Conservation (phyloP, 2,113 vertebrate genomes). For the Megaceryle maxima region DNA sequence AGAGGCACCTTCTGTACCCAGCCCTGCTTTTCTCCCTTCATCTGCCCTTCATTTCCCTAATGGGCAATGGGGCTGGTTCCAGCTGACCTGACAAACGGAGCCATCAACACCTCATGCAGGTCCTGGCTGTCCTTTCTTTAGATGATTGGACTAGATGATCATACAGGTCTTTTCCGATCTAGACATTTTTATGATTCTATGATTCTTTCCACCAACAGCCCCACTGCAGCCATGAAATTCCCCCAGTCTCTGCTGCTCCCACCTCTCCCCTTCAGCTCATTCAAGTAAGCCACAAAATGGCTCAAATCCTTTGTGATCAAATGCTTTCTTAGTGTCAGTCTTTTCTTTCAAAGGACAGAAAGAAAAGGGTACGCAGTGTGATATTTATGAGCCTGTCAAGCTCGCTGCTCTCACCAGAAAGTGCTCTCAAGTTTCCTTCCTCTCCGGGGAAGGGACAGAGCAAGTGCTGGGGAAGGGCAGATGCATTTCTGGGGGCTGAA, state of each 20-base stretch:
- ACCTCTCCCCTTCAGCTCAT: not conserved
- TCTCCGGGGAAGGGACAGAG: rapidly evolving
- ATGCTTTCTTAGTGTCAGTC: slow-evolving; percentile 6
- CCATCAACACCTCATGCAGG: not conserved
- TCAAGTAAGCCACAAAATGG: slow-evolving; percentile 37
- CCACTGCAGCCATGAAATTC: not conserved
- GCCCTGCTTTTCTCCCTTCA: not conserved
- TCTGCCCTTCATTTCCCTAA: not conserved
- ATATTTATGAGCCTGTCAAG: slow-evolving; percentile 56
- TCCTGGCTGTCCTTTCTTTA: not conserved
- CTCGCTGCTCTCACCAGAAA: not conserved
- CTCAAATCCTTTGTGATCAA: slow-evolving; percentile 40
- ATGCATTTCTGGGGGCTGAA: rapidly evolving
- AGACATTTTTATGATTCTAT: too few relatives aligned
- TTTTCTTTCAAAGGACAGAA: slow-evolving; percentile 47
- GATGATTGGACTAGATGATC: too few relatives aligned
- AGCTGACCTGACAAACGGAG: not conserved
- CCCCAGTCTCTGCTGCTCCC: not conserved
- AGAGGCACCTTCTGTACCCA: not conserved
- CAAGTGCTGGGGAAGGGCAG: not conserved
- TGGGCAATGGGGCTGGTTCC: not conserved
- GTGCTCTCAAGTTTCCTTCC: slow-evolving; percentile 28
- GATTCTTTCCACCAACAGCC: not conserved
- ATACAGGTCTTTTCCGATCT: too few relatives aligned
- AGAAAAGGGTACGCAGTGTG: not conserved